Evolutionary conservation across 2,888 invertebrate species (phyloP).

Genomic region (Griposia aprilina): DNA sequence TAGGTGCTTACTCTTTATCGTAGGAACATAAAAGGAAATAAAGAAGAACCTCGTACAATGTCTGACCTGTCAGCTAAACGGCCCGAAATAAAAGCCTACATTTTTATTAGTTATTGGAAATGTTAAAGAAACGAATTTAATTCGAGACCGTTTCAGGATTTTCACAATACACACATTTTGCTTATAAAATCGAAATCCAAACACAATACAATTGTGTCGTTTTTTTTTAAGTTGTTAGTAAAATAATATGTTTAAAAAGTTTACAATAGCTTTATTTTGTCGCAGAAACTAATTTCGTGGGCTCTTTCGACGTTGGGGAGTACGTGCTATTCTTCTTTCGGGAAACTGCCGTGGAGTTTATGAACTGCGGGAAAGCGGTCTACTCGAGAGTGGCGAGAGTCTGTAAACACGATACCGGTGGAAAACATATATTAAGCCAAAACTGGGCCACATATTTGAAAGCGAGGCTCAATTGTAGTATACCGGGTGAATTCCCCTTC

Average conservation of each 20-base stretch:
- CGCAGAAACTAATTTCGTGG: constrained; percentile 93
- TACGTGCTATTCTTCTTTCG: constrained; percentile 94
- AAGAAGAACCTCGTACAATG: constrained; percentile 71
- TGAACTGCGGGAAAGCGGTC: constrained; percentile 93
- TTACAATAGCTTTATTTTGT: constrained; percentile 67
- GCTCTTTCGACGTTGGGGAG: constrained; percentile 92
- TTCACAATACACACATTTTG: constrained; percentile 46
- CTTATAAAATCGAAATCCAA: constrained; percentile 44
- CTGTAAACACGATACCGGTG: constrained; percentile 93
- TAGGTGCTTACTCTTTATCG: constrained; percentile 72
- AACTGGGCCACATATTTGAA: constrained; percentile 93
- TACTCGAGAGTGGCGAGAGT: constrained; percentile 94
- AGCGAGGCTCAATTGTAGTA: constrained; percentile 93
- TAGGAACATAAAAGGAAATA: constrained; percentile 75
- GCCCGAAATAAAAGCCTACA: constrained; percentile 68
- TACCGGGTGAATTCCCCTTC: constrained; percentile 94
- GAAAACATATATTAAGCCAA: constrained; percentile 92
- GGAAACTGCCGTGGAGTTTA: constrained; percentile 93
- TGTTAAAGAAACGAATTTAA: constrained; percentile 53
- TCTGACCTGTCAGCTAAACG: constrained; percentile 71
- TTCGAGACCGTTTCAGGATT: constrained; percentile 45
- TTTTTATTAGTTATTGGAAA: constrained; percentile 70
- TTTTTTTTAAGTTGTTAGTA: constrained; percentile 10
- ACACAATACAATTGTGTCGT: constrained; percentile 36
- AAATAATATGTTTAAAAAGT: constrained; percentile 20